Evolutionary conservation across 2,888 invertebrate genomes (phyloP).

Genomic region (Imbricaverruca yamaguchii): DNA sequence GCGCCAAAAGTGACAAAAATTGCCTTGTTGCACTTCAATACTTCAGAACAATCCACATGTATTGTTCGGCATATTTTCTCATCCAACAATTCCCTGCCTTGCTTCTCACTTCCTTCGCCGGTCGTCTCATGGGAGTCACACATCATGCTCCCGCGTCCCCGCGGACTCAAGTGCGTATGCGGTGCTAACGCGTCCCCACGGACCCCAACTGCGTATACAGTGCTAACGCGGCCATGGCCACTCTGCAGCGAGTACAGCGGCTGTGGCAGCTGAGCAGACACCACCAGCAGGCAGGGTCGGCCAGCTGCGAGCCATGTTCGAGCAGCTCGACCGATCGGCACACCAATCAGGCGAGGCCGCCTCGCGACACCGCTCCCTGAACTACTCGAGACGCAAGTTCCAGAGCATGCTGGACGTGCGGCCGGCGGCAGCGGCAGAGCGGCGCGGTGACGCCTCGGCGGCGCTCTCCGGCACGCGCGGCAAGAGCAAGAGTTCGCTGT

Average conservation of each 20-base stretch:
- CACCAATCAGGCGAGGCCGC: not conserved
- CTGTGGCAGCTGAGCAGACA: not conserved
- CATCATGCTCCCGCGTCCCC: too few relatives aligned
- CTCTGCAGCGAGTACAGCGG: not conserved
- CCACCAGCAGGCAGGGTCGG: not conserved
- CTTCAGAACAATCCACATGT: too few relatives aligned
- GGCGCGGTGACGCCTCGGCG: too few relatives aligned
- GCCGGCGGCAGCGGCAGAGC: not conserved
- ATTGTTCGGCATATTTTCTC: too few relatives aligned
- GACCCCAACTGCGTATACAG: too few relatives aligned
- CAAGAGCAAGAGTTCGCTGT: not conserved
- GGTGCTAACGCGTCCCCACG: not conserved
- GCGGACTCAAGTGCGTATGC: too few relatives aligned
- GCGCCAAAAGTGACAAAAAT: too few relatives aligned
- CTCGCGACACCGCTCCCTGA: not conserved
- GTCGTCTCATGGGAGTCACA: too few relatives aligned
- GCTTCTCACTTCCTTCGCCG: too few relatives aligned
- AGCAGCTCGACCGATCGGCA: not conserved
- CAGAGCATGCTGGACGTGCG: conserved; percentile 2
- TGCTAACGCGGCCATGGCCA: not conserved
- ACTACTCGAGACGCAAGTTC: not conserved
- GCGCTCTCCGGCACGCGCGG: too few relatives aligned
- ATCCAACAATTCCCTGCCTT: too few relatives aligned
- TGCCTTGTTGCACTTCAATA: too few relatives aligned
- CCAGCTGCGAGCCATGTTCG: not conserved